These are phyloP conservation scores for Leucophora obtusa DNA, from an alignment of 2,888 invertebrate genomes.

Conservation along the genomic window DNA sequence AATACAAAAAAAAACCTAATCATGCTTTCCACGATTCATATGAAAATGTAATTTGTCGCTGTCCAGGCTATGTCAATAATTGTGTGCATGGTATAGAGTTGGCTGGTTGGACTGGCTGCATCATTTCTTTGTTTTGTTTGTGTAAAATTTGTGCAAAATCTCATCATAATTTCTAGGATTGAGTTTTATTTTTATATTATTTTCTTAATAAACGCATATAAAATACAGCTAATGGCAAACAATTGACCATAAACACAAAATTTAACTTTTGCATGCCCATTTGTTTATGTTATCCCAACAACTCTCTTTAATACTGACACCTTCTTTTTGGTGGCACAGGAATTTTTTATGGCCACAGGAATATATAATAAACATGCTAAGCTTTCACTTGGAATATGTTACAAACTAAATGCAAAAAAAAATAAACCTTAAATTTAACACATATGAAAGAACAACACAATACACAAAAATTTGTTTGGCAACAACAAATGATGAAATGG, in stretches of 20 bases:
- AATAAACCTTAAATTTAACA: not conserved
- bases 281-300: not conserved
- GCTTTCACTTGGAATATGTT: conserved; percentile 1
- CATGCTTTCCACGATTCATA: conserved; percentile 45
- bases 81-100: conserved; percentile 18
- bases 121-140: conserved; percentile 6
- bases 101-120: not conserved
- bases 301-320: not conserved
- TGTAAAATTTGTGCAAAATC: not conserved
- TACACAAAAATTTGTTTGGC: not conserved
- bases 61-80: conserved; percentile 50
- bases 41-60: conserved; percentile 54
- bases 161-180: conserved; percentile 27
- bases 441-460: not conserved
- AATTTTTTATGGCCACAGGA: not conserved
- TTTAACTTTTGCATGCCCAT: not conserved
- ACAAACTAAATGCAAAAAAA: not conserved
- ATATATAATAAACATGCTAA: not conserved
- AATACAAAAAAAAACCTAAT: conserved; percentile 24
- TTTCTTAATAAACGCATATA: conserved; percentile 24
- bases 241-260: conserved; percentile 33
- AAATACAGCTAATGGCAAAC: conserved; percentile 21
- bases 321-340: not conserved
- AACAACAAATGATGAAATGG: not conserved
- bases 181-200: conserved; percentile 10